These are phyloP conservation scores for Fregata magnificens DNA, from an alignment of 2,113 vertebrate species.

Conservation along the genomic window DNA sequence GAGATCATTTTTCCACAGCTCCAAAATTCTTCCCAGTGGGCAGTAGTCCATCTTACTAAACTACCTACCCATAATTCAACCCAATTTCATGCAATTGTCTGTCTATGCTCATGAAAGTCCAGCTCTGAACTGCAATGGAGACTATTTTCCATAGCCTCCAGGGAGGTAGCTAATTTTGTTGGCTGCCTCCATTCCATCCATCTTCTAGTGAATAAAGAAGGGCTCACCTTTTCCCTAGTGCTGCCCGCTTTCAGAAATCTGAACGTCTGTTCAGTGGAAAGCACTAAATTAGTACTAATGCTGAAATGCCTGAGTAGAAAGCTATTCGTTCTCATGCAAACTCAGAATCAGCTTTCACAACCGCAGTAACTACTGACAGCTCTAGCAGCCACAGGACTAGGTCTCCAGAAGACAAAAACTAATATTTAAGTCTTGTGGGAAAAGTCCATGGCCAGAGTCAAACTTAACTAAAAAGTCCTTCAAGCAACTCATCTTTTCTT, in stretches of 20 bases:
- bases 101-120: constrained; percentile 18
- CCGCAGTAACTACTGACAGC: background rate
- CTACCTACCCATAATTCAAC: constrained; percentile 39
- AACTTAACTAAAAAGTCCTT: background rate
- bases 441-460: rapidly evolving
- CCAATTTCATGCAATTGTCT: constrained; percentile 39
- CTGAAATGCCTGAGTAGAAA: background rate
- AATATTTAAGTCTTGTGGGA: background rate
- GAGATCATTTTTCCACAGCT: constrained; percentile 50
- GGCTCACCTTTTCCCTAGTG: background rate
- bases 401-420: background rate
- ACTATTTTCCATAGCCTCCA: background rate
- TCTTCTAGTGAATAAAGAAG: constrained; percentile 1
- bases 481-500: background rate
- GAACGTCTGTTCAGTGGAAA: background rate
- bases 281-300: background rate
- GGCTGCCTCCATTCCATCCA: background rate
- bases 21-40: constrained; percentile 49
- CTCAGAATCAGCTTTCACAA: background rate
- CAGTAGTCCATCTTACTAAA: constrained; percentile 58
- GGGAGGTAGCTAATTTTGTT: constrained; percentile 22
- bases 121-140: background rate
- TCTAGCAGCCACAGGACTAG: background rate
- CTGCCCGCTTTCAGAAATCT: background rate
- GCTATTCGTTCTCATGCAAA: background rate